Percentiles rank a stretch among this genome's conserved stretches.
Conservation (phyloP, 2,888 invertebrate species). For the Phymatocera aterrima region DNA sequence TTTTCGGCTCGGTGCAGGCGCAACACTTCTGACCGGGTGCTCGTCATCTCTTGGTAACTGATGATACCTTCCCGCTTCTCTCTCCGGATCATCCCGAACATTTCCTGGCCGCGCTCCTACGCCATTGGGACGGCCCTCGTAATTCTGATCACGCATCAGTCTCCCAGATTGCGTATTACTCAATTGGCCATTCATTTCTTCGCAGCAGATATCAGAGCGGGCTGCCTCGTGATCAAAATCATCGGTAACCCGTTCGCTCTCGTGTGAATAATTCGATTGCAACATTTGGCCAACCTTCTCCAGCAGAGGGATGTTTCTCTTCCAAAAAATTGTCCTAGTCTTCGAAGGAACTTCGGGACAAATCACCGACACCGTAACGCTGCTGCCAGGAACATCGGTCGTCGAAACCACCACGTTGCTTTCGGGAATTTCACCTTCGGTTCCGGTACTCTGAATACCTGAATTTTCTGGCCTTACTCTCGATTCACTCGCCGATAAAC, state of each 20-base stretch:
- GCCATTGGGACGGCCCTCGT: not conserved
- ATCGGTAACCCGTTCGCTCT: not conserved
- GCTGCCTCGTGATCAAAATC: not conserved
- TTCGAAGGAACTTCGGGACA: slow-evolving; percentile 51
- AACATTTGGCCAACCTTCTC: not conserved
- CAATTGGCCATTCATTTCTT: not conserved
- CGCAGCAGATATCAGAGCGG: not conserved
- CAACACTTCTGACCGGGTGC: not conserved
- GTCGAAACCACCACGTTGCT: slow-evolving; percentile 56
- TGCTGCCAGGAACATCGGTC: slow-evolving; percentile 54
- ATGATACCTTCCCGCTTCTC: not conserved
- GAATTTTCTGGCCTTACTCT: not conserved
- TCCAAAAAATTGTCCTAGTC: slow-evolving; percentile 3
- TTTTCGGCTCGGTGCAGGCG: not conserved
- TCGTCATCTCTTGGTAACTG: not conserved
- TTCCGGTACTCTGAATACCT: not conserved
- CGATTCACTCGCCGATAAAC: not conserved
- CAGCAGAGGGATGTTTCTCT: not conserved
- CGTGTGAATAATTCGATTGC: not conserved
- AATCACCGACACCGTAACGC: slow-evolving; percentile 58
- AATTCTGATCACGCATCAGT: not conserved
- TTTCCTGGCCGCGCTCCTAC: not conserved
- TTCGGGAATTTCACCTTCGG: slow-evolving; percentile 1
- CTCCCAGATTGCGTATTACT: not conserved
- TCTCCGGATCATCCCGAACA: not conserved